phyloP scores from a whole-genome alignment of 1,140 invertebrate genomes.

The Episyrphus balteatus region DNA sequence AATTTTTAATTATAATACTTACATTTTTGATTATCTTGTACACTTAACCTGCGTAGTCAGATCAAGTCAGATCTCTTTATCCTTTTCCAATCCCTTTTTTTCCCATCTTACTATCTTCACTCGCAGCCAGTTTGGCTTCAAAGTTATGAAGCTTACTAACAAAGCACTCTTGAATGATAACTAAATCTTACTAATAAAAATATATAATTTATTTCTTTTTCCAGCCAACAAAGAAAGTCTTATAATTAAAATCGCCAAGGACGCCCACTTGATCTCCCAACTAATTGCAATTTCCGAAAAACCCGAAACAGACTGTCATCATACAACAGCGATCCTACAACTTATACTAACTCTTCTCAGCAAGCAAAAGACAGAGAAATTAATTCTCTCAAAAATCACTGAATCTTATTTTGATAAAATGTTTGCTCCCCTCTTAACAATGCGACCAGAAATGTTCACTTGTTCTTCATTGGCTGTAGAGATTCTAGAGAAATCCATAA shows the following conservation, averaged over 20 bases:
- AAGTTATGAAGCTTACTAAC: too few species aligned
- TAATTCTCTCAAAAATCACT: slow-evolving; percentile 25
- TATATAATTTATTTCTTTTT: too few species aligned
- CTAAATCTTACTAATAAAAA: too few species aligned
- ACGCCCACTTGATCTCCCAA: slow-evolving; percentile 16
- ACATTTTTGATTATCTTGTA: too few species aligned
- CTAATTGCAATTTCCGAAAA: slow-evolving; percentile 21
- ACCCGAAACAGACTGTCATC: slow-evolving; percentile 13
- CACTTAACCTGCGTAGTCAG: too few species aligned
- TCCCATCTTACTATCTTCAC: too few species aligned
- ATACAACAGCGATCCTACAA: slow-evolving; percentile 20
- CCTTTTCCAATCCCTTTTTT: too few species aligned
- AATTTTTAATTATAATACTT: not conserved
- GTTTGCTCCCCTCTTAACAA: slow-evolving; percentile 12
- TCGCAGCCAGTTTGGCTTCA: too few species aligned
- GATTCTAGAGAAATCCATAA: slow-evolving; percentile 27
- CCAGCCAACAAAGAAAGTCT: too few species aligned
- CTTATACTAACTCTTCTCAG: slow-evolving; percentile 18
- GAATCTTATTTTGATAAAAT: slow-evolving; percentile 35
- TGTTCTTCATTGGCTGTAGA: slow-evolving; percentile 11
- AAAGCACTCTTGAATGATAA: too few species aligned
- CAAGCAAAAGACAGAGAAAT: slow-evolving; percentile 25
- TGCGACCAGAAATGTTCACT: slow-evolving; percentile 17
- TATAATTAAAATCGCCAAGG: slow-evolving; percentile 5
- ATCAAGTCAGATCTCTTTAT: too few species aligned